Percentiles rank a stretch among this genome's conserved stretches.
Evolutionary conservation across 2,113 vertebrate species (phyloP).

Genomic region (Mormoops blainvillei): DNA sequence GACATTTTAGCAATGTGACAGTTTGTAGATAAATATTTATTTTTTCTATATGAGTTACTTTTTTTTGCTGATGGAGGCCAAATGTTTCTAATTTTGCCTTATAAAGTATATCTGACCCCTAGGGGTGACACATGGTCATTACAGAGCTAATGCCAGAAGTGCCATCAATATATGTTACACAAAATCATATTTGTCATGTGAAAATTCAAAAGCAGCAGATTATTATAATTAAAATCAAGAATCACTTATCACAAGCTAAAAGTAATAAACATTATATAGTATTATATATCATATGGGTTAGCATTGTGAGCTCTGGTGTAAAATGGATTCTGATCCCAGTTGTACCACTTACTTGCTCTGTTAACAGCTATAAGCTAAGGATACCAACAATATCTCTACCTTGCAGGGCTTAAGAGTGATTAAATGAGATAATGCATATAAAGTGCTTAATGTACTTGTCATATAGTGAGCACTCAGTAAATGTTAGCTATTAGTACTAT

Average conservation of each 20-base stretch:
- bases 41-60: neutral
- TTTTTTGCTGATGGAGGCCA: conserved; percentile 23
- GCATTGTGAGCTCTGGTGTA: neutral
- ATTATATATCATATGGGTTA: neutral
- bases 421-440: neutral
- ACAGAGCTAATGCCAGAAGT: neutral
- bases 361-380: neutral
- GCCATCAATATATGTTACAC: neutral
- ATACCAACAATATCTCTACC: neutral
- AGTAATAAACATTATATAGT: neutral
- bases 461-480: neutral
- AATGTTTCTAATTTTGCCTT: conserved; percentile 43
- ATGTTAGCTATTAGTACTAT: neutral
- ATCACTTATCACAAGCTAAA: neutral
- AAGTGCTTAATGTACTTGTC: neutral
- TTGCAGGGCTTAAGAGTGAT: neutral
- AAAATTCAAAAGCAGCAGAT: neutral
- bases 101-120: conserved; percentile 49
- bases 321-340: neutral
- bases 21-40: neutral
- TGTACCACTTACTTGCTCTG: neutral
- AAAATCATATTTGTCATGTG: conserved; percentile 23
- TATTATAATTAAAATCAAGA: conserved; percentile 26
- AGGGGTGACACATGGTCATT: conserved; percentile 40
- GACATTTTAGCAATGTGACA: neutral